Percentiles rank a stretch among this genome's conserved stretches.
Evolutionary conservation across 2,113 vertebrate species (phyloP).

Genomic region (Formicarius rufipectus): DNA sequence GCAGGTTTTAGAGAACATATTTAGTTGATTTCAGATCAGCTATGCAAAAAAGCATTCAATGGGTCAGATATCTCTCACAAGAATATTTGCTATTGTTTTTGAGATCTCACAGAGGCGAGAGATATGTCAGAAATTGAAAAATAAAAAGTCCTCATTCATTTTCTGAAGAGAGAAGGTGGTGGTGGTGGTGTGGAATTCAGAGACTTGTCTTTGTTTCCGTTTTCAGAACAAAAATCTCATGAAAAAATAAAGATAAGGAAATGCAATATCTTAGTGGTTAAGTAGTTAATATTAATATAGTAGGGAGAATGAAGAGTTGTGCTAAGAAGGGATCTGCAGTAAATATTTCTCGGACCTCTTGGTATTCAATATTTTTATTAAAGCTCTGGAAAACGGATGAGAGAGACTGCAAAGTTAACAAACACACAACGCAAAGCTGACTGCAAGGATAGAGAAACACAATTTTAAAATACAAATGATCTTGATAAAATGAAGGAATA

Average conservation of each 20-base stretch:
- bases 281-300: background rate
- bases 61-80: background rate
- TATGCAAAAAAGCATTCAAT: background rate
- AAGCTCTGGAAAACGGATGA: background rate
- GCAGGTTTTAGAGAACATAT: background rate
- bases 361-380: background rate
- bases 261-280: background rate
- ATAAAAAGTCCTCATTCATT: background rate
- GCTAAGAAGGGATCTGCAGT: background rate
- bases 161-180: background rate
- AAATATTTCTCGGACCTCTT: background rate
- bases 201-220: background rate
- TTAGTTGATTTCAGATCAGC: background rate
- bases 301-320: background rate
- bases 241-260: background rate
- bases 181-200: background rate
- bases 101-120: background rate
- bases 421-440: background rate
- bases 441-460: background rate
- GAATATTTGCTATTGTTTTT: background rate
- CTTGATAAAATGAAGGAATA: conserved; percentile 5
- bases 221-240: background rate
- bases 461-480: background rate
- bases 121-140: background rate
- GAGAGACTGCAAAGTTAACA: background rate